Evolutionary conservation across 1,140 invertebrate genomes (phyloP).

Genomic region (Samia ricini): DNA sequence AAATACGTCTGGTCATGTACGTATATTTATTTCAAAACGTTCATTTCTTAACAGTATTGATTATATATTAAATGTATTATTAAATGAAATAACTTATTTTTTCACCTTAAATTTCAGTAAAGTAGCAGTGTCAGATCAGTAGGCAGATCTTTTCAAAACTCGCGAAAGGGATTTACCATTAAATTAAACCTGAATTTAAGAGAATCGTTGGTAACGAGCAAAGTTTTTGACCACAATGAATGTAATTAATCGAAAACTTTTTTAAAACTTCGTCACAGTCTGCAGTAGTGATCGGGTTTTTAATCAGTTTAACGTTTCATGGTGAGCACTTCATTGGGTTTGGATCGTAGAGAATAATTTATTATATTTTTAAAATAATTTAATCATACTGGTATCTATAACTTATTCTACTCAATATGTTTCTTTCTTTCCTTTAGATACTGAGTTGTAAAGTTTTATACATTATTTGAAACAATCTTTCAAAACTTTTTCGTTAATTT

Average conservation of each 20-base stretch:
- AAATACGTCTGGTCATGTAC: too few species aligned
- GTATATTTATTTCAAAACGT: too few species aligned
- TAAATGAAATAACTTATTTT: not conserved
- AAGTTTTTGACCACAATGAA: constrained; percentile 71
- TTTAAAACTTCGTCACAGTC: constrained; percentile 51
- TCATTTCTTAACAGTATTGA: too few species aligned
- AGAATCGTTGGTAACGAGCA: constrained; percentile 68
- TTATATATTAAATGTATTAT: too few species aligned
- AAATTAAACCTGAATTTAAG: constrained; percentile 69
- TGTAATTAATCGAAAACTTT: constrained; percentile 69
- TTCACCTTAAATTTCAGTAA: constrained; percentile 7
- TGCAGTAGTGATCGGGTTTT: not conserved
- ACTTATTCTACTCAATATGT: too few species aligned
- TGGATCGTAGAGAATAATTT: not conserved
- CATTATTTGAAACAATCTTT: too few species aligned
- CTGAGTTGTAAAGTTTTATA: too few species aligned
- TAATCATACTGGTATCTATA: too few species aligned
- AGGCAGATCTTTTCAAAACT: constrained; percentile 53
- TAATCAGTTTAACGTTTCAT: constrained; percentile 3
- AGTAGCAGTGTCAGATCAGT: constrained; percentile 58
- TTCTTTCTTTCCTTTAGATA: too few species aligned
- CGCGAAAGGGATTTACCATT: constrained; percentile 60
- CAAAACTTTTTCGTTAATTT: too few species aligned
- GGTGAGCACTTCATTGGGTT: not conserved
- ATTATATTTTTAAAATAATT: too few species aligned